Evolutionary conservation across 2,113 vertebrate species (phyloP).

Genomic region (Peromyscus leucopus): DNA sequence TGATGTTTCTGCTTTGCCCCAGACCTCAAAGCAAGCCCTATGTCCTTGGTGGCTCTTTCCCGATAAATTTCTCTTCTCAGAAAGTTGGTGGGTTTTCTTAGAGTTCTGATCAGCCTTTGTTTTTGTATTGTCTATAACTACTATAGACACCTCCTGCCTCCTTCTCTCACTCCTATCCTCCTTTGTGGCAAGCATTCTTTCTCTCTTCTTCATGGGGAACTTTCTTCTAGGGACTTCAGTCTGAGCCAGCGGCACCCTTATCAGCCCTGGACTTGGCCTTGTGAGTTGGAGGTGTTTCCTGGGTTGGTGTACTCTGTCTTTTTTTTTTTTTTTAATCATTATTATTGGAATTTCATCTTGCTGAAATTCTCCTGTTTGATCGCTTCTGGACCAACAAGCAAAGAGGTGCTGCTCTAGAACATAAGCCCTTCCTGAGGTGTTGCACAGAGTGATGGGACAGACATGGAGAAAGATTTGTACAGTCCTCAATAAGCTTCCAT

Average conservation of each 20-base stretch:
- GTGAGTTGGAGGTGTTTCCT: background rate
- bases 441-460: background rate
- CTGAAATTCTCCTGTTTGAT: background rate
- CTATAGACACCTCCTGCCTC: background rate
- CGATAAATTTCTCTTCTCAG: background rate
- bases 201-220: background rate
- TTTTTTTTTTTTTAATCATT: background rate
- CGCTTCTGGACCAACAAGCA: background rate
- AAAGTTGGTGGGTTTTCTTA: constrained; percentile 13
- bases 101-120: constrained; percentile 20
- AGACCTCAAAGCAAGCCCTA: background rate
- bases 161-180: fast-evolving
- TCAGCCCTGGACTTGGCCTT: background rate
- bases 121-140: background rate
- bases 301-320: background rate
- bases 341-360: background rate
- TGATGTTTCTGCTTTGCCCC: background rate
- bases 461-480: background rate
- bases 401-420: background rate
- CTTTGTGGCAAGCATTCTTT: background rate
- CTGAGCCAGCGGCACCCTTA: background rate
- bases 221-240: background rate
- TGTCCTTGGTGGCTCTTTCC: background rate
- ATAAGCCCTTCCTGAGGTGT: background rate
- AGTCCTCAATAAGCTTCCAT: background rate